Percentiles rank a stretch among this genome's conserved stretches.
Conservation (phyloP, 2,888 invertebrate species). For the Bruchidius siliquastri region DNA sequence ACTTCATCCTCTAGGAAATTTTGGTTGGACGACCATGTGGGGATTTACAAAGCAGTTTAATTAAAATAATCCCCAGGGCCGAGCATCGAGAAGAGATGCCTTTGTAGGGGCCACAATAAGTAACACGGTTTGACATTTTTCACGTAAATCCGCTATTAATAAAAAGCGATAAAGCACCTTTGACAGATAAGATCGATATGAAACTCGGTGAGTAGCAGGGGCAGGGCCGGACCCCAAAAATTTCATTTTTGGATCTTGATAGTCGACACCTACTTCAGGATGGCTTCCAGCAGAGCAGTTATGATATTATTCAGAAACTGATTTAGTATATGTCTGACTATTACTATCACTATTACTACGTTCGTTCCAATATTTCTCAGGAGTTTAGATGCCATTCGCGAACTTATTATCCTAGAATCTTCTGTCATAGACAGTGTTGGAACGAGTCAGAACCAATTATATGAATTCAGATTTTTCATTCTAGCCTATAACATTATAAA, state of each 20-base stretch:
- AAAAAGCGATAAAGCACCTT: conserved; percentile 1
- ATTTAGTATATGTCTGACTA: too few species aligned
- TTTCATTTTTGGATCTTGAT: neutral
- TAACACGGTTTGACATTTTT: conserved; percentile 2
- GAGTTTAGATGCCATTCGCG: too few species aligned
- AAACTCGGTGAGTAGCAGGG: neutral
- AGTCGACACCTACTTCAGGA: too few species aligned
- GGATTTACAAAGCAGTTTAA: neutral
- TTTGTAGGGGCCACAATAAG: conserved; percentile 1
- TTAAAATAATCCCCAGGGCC: neutral
- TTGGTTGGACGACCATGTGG: neutral
- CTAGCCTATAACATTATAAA: too few species aligned
- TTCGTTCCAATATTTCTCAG: too few species aligned
- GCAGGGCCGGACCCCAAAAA: neutral
- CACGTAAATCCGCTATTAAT: conserved; percentile 4
- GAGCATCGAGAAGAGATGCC: neutral
- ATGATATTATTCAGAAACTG: too few species aligned
- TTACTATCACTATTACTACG: too few species aligned
- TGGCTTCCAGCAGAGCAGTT: too few species aligned
- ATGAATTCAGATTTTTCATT: too few species aligned
- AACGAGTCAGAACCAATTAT: too few species aligned
- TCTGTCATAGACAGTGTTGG: too few species aligned
- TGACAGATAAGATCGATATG: conserved; percentile 3
- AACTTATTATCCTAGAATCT: too few species aligned
- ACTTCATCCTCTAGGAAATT: neutral